Conservation (phyloP, 1,140 invertebrate genomes). For the Triops longicaudatus region DNA sequence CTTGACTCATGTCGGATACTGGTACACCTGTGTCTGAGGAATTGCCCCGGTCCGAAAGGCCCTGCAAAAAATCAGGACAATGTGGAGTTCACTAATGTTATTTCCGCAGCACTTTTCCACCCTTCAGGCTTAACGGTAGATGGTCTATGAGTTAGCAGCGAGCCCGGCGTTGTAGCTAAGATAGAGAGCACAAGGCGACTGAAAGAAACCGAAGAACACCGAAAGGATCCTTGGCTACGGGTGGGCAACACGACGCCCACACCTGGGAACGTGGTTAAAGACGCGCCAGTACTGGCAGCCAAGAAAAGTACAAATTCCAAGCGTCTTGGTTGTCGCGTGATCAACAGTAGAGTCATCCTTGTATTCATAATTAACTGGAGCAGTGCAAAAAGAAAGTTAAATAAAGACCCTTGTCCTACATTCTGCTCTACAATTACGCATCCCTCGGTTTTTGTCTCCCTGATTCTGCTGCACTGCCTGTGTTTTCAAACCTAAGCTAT, state of each 20-base stretch:
- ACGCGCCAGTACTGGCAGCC: not conserved
- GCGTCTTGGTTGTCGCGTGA: not conserved
- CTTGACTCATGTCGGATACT: not conserved
- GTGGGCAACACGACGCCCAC: not conserved
- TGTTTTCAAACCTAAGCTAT: no score
- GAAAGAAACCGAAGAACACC: not conserved
- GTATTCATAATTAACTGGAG: constrained; percentile 11
- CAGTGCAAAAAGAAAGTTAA: not conserved
- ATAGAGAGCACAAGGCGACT: constrained; percentile 6
- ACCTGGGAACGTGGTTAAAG: not conserved
- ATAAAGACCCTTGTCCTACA: not conserved
- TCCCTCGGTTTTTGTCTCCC: not conserved
- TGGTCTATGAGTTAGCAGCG: not conserved
- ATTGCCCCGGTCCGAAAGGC: not conserved
- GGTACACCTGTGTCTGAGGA: not conserved
- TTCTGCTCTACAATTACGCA: not conserved
- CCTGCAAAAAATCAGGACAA: not conserved
- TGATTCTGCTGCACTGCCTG: not conserved
- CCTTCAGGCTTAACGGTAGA: not conserved
- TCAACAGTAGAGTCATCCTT: constrained; percentile 7
- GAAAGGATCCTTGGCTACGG: not conserved
- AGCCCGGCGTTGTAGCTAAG: not conserved
- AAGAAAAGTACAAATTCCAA: constrained; percentile 3
- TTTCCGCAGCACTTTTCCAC: not conserved
- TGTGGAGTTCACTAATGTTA: not conserved